phyloP scores from a whole-genome alignment of 2,113 vertebrate species.

The Greenwoodochromis staneri region DNA sequence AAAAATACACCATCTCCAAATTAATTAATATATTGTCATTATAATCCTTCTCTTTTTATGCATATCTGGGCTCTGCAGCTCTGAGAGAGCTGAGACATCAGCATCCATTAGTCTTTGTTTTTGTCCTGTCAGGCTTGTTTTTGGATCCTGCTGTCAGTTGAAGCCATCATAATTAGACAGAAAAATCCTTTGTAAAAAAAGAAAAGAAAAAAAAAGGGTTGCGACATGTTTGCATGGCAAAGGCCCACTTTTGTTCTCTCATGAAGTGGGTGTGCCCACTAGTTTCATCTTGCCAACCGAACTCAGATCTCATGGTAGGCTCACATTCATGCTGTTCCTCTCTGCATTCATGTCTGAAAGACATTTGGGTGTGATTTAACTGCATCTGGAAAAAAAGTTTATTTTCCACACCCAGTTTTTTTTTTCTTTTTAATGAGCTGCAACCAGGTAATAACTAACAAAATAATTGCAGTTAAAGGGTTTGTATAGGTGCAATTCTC shows the following conservation, averaged over 20 bases:
- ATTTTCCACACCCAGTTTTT: background rate
- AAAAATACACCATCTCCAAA: background rate
- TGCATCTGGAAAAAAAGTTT: background rate
- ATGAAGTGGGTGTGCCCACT: conserved; percentile 90
- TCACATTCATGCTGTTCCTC: background rate
- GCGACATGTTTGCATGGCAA: background rate
- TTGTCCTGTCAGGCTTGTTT: background rate
- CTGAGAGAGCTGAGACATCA: conserved; percentile 87
- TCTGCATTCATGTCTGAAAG: background rate
- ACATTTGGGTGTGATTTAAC: background rate
- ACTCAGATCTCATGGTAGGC: conserved; percentile 62
- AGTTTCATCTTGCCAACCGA: conserved; percentile 88
- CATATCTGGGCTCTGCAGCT: conserved; percentile 78
- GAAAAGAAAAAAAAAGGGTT: background rate
- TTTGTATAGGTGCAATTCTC: background rate
- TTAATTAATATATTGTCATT: background rate
- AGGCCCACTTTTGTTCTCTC: conserved; percentile 16
- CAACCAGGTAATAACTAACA: background rate
- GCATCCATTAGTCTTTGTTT: background rate
- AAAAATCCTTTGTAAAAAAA: background rate
- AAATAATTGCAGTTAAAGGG: background rate
- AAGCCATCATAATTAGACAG: background rate
- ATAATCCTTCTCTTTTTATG: background rate
- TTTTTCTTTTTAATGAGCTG: background rate
- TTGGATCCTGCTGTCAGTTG: background rate